Evolutionary conservation across 2,888 invertebrate species (phyloP), one percentile per base, ranked within the genome.

Genomic region (Philaethria dido): DNA sequence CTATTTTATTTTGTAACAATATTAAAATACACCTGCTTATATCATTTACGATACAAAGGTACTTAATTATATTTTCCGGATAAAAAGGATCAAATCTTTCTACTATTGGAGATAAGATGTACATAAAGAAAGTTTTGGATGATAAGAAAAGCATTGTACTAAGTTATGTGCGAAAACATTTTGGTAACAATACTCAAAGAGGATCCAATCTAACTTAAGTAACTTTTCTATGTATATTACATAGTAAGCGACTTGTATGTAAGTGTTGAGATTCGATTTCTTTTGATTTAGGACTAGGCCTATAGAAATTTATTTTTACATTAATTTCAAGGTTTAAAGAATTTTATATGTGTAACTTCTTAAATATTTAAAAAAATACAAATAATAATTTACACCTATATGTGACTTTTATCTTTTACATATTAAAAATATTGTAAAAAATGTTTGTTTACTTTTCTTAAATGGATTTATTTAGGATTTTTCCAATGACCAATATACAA

Each of bases 141-240:
- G 29, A 36, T 61, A 48, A 39, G 52, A 66, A 63, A 42, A 45
- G 8, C 22, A 44, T 52, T 48, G 54, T 48, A 22, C 29, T n/a
- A 42, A 59, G 36, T 62, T n/a, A 60, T 14, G 50, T 47, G 63
- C 11, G 45, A 39, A 69, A 63, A 36, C 54, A 64, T 57, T 62
- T 50, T 39, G 57, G 29, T 54, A 59, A 25, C 18, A 62, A 69
- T 33, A 62, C 11, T 16, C 3, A 59, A 52, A 55, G 48, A 42
- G 47, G 66, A 69, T 60, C 48, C 60, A 69, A 66, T 69, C 59
- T 69, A 45, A 45, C 45, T 45, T 45, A 60, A 69, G 57, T 66
- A 66, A 63, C 52, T 62, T 52, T 36, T 16, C 47, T 11, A 66
- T 14, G 25, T n/a, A n/a, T n/a, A n/a, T n/a, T n/a, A n/a, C n/a